Evolutionary conservation across 23 tunicate species (phyloP).

Genomic region (Phallusia fumigata): DNA sequence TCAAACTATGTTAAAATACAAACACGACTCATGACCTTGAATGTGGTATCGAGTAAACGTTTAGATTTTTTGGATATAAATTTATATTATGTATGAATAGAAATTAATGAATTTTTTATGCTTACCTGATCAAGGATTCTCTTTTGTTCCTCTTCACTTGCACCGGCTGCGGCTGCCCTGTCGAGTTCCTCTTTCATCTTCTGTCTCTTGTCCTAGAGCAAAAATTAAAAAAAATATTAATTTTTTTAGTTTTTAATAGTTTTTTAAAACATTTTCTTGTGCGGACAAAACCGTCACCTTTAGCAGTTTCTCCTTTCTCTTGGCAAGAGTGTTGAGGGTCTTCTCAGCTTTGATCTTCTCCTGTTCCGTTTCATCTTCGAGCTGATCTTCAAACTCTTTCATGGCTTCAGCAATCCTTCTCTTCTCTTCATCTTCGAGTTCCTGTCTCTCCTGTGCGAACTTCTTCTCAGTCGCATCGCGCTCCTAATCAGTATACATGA

Average conservation of each 20-base stretch:
- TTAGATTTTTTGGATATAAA: no score
- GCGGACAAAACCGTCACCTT: constrained; percentile 43
- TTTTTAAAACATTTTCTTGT: no score
- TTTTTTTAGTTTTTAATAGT: background rate
- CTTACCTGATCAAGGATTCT: constrained; percentile 79
- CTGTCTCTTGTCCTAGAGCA: constrained; percentile 70
- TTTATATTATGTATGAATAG: no score
- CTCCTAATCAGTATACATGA: constrained; percentile 60
- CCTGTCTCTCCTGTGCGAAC: constrained; percentile 47
- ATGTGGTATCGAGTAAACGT: no score
- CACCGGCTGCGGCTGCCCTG: constrained; percentile 88
- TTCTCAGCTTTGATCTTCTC: constrained; percentile 84
- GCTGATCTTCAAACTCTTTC: constrained; percentile 73
- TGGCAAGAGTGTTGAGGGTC: constrained; percentile 41
- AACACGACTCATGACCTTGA: no score
- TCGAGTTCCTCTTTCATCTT: constrained; percentile 77
- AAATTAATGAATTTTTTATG: background rate
- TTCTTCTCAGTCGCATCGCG: constrained; percentile 52
- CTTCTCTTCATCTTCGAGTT: constrained; percentile 65
- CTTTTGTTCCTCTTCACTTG: constrained; percentile 88
- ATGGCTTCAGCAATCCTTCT: constrained; percentile 50
- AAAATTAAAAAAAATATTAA: no score
- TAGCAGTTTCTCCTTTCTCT: constrained; percentile 79
- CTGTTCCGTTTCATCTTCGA: constrained; percentile 65
- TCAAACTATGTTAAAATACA: no score